phyloP scores from a whole-genome alignment of 1,140 invertebrate genomes.

The Diuraphis noxia region DNA sequence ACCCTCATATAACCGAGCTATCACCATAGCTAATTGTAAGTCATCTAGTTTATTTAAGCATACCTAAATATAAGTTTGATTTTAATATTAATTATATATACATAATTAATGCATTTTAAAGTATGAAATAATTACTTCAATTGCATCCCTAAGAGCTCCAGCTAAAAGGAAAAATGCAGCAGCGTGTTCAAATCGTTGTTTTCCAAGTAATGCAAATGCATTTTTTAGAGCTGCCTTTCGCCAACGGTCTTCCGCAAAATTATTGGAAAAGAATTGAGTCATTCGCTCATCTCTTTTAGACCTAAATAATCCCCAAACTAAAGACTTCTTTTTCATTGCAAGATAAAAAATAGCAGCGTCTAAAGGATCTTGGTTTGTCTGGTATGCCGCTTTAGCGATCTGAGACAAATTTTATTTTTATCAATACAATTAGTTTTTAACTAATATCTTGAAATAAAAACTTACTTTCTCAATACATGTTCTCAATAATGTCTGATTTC shows the following conservation, averaged over 20 bases:
- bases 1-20: constrained; percentile 88
- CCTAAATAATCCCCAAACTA: constrained; percentile 94
- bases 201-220: constrained; percentile 92
- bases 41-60: constrained; percentile 92
- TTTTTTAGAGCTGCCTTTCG: constrained; percentile 96
- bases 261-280: constrained; percentile 93
- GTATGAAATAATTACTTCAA: constrained; percentile 71
- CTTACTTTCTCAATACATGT: constrained; percentile 83
- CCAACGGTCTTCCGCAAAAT: constrained; percentile 92
- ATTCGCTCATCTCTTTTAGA: constrained; percentile 88
- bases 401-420: constrained; percentile 57
- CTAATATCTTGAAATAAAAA: neutral
- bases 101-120: neutral
- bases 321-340: constrained; percentile 97
- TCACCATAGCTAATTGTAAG: constrained; percentile 93
- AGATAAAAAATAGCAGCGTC: constrained; percentile 97
- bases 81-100: neutral
- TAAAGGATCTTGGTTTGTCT: constrained; percentile 88
- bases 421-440: neutral
- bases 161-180: constrained; percentile 94
- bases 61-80: constrained; percentile 64
- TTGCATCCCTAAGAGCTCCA: constrained; percentile 89
- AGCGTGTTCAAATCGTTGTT: constrained; percentile 93
- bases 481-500: constrained; percentile 80
- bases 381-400: constrained; percentile 88